phyloP scores from a whole-genome alignment of 2,797 vertebrate species.

The Thunnus albacares region DNA sequence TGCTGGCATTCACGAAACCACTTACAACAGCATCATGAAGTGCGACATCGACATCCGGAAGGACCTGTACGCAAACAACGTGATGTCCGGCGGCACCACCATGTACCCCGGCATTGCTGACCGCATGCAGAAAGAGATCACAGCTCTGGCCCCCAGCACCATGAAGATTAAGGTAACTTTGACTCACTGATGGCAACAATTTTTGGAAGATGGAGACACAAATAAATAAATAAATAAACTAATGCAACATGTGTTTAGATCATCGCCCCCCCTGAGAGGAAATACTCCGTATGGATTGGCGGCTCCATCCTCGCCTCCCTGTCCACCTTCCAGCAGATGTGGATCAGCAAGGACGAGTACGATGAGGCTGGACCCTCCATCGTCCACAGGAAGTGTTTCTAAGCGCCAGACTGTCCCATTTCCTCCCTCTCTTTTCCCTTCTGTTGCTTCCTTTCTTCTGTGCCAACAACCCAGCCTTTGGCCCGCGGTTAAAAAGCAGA shows the following conservation, averaged over 20 bases:
- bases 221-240: background rate
- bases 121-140: conserved; percentile 97
- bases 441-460: conserved; percentile 44
- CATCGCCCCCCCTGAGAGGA: conserved; percentile 95
- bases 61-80: conserved; percentile 95
- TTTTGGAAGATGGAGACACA: background rate
- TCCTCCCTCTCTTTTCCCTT: conserved; percentile 24
- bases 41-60: conserved; percentile 92
- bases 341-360: conserved; percentile 99
- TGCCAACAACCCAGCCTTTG: conserved; percentile 32
- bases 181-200: background rate
- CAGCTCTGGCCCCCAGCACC: conserved; percentile 94
- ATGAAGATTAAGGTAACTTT: conserved; percentile 94
- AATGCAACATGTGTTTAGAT: conserved; percentile 85
- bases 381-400: conserved; percentile 93
- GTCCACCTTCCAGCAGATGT: conserved; percentile 99
- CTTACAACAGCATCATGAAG: conserved; percentile 89
- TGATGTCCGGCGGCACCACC: conserved; percentile 93
- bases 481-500: conserved; percentile 40
- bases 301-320: conserved; percentile 98
- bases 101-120: conserved; percentile 98
- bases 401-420: conserved; percentile 29
- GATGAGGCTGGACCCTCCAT: conserved; percentile 93
- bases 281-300: conserved; percentile 98
- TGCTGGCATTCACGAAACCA: conserved; percentile 86